Conservation (phyloP, 2,113 vertebrate species). For the Microtus pennsylvanicus region DNA sequence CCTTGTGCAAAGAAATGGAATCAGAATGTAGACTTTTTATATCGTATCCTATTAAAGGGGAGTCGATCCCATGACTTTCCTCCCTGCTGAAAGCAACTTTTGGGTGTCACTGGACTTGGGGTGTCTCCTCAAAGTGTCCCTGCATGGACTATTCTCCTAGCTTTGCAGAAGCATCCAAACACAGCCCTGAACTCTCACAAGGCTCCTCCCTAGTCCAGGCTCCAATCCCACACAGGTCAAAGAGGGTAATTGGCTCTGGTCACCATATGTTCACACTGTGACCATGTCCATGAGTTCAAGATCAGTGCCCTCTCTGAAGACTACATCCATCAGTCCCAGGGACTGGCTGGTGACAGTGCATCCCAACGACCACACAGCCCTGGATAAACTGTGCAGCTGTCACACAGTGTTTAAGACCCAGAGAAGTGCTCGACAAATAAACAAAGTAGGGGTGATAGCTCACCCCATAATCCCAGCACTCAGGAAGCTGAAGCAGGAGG, state of each 20-base stretch:
- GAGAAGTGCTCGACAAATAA: background rate
- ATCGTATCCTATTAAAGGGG: background rate
- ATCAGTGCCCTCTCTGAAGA: constrained; percentile 85
- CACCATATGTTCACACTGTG: constrained; percentile 91
- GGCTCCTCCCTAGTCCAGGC: background rate
- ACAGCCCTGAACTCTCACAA: background rate
- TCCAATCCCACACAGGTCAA: constrained; percentile 78
- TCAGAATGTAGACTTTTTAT: background rate
- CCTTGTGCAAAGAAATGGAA: background rate
- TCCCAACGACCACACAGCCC: accelerated
- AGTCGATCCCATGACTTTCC: background rate
- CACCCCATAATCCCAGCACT: background rate
- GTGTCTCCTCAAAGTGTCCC: background rate
- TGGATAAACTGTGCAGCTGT: background rate
- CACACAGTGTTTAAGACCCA: background rate
- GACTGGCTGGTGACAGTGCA: constrained; percentile 49
- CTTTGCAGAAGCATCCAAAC: background rate
- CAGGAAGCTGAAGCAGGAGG: background rate
- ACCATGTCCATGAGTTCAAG: constrained; percentile 81
- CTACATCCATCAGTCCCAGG: constrained; percentile 85
- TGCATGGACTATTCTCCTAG: background rate
- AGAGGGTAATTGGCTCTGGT: constrained; percentile 93
- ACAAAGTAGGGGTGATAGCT: background rate
- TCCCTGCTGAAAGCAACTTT: background rate
- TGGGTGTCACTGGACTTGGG: background rate